Evolutionary conservation across 1,140 invertebrate genomes (phyloP), one percentile per base, ranked within the genome.

Genomic region (Drosophila kepulauana): DNA sequence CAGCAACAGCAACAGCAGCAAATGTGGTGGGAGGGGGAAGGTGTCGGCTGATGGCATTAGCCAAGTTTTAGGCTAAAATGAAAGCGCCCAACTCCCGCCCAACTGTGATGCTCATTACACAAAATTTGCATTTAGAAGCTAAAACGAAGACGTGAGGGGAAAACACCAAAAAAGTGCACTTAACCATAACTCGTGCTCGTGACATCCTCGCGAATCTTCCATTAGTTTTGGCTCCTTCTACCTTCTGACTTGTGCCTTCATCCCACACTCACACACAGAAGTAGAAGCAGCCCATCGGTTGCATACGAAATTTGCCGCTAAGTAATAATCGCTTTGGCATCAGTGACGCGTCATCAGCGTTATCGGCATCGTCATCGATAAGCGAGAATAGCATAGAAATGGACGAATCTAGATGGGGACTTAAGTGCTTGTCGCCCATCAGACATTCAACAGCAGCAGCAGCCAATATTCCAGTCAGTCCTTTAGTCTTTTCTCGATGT

Each of bases 121-220:
- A 78, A 89, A 90, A 89, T 89, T 89, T 89, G 85, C 86, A 89
- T 89, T 89, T 89, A 85, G 86, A 81, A 68, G 57, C 78, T 38
- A 10, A 84, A 79, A 75, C 61, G 25, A 76, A 38, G 33, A 35
- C 3, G 13, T 35, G 54, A 20, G 33, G 28, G 33, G 68, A n/a
- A 48, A 62, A 35, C 15, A 63, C 49, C 52, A 72, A 82, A 82
- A 81, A 90, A 89, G 86, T 89, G 85, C 85, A 89, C 85, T 89
- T 90, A 89, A 81, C 69, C 84, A 84, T 88, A 89, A 88, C 84
- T 89, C 68, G 63, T 8, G 78, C 73, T 89, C 85, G 85, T 90
- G 81, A 89, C 86, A 89, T 66, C 75, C 62, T 72, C 68, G 28
- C 73, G 46, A 69, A 62, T 81, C 59, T 77, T 85, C 78, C 85